Evolutionary conservation across 2,888 invertebrate genomes (phyloP).

Genomic region (Noctua janthina): DNA sequence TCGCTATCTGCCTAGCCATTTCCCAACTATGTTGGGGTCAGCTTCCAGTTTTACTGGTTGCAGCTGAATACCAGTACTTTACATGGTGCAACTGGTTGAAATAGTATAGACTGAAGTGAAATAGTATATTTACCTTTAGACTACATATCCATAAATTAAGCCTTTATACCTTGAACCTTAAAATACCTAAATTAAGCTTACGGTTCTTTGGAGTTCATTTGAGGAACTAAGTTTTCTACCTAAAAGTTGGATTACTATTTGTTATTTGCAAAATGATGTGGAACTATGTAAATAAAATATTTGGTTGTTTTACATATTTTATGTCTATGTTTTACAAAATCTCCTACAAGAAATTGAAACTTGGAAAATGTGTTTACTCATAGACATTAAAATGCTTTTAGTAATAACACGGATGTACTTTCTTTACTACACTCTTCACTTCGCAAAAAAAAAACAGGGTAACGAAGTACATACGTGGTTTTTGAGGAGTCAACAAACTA

Average conservation of each 20-base stretch:
- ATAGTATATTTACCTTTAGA: background rate
- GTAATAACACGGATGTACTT: background rate
- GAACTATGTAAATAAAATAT: background rate
- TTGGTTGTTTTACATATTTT: background rate
- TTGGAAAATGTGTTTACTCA: background rate
- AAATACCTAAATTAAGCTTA: background rate
- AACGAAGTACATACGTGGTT: background rate
- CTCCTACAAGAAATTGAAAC: background rate
- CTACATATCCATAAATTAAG: background rate
- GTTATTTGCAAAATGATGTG: slow-evolving; percentile 2
- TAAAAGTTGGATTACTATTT: background rate
- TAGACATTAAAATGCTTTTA: background rate
- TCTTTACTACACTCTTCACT: background rate
- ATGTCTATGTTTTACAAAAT: background rate
- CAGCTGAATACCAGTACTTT: background rate
- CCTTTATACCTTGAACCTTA: background rate
- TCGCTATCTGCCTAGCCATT: background rate
- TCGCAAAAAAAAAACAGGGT: no score
- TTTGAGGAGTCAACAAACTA: background rate
- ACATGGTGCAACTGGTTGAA: background rate
- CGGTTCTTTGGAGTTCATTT: slow-evolving; percentile 2
- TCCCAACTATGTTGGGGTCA: background rate
- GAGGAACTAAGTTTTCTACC: slow-evolving; percentile 13
- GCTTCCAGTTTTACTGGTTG: background rate
- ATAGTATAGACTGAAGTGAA: background rate